These are phyloP conservation scores for Scaeva pyrastri DNA, from an alignment of 2,888 invertebrate genomes.

Conservation along the genomic window DNA sequence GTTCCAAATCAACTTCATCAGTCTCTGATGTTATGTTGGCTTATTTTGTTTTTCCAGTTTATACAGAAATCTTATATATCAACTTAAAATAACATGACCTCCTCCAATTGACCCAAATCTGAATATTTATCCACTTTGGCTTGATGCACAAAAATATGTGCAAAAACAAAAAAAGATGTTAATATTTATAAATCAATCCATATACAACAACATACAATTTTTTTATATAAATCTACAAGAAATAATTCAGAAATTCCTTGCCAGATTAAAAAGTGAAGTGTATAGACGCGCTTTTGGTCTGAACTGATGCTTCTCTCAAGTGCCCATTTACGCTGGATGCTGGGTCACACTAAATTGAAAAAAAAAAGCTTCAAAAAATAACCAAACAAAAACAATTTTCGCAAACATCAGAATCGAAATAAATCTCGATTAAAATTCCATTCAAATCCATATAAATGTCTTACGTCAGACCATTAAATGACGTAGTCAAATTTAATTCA, in stretches of 20 bases:
- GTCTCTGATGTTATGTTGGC: background rate
- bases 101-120: slow-evolving; percentile 69
- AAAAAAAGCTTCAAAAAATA: background rate
- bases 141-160: slow-evolving; percentile 9
- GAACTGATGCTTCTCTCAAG: slow-evolving; percentile 19
- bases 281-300: background rate
- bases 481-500: slow-evolving; percentile 1
- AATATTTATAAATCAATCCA: slow-evolving; percentile 10
- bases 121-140: slow-evolving; percentile 46
- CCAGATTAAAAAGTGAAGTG: slow-evolving; percentile 24
- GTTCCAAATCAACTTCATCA: background rate
- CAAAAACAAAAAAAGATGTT: slow-evolving; percentile 2
- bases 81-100: slow-evolving; percentile 62
- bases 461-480: slow-evolving; percentile 56
- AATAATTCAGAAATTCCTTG: slow-evolving; percentile 34
- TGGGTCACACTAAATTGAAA: slow-evolving; percentile 52
- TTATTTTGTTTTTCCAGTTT: background rate
- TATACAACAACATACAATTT: too few relatives aligned
- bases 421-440: slow-evolving; percentile 59
- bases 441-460: slow-evolving; percentile 29
- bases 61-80: slow-evolving; percentile 49
- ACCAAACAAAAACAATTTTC: slow-evolving; percentile 2
- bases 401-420: slow-evolving; percentile 21
- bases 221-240: slow-evolving; percentile 11
- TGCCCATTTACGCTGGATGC: slow-evolving; percentile 12